Percentiles rank a stretch among this genome's conserved stretches.
These are phyloP conservation scores for Porphyrio hochstetteri DNA, from an alignment of 2,113 vertebrate genomes.

Conservation along the genomic window DNA sequence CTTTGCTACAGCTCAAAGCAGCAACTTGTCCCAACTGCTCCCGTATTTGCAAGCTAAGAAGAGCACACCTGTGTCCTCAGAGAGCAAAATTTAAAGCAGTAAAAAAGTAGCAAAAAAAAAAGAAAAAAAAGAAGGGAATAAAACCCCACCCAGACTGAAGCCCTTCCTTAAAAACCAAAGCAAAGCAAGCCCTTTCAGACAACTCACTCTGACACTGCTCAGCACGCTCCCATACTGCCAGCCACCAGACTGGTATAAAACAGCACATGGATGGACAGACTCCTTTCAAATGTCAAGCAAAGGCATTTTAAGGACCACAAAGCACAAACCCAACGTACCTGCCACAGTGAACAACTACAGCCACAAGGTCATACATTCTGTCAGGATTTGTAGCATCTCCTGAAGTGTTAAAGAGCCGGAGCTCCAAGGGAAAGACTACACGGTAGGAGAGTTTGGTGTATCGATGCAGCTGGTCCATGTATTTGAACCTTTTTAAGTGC, in stretches of 20 bases:
- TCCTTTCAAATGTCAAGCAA: fast-evolving
- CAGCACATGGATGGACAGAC: no score
- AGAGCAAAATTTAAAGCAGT: background rate
- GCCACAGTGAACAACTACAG: constrained; percentile 92
- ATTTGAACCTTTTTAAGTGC: constrained; percentile 93
- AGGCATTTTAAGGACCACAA: background rate
- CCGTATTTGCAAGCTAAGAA: background rate
- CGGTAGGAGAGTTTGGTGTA: constrained; percentile 95
- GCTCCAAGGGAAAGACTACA: constrained; percentile 92
- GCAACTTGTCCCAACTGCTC: background rate
- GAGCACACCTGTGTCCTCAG: background rate
- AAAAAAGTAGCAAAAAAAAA: background rate
- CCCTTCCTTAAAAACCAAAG: background rate
- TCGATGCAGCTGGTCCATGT: constrained; percentile 95
- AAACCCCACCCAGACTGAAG: background rate
- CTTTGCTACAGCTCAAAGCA: background rate
- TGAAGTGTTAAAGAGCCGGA: constrained; percentile 93
- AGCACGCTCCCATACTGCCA: background rate
- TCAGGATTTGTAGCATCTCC: constrained; percentile 93
- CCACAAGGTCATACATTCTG: constrained; percentile 91
- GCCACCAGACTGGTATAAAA: fast-evolving
- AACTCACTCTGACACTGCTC: fast-evolving
- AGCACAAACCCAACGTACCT: constrained; percentile 70
- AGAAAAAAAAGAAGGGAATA: background rate
- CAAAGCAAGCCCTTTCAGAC: background rate